A percentile compares a stretch with the other conserved stretches of the same genome.
Conservation (phyloP, 2,888 invertebrate species). For the Cerastis leucographa region DNA sequence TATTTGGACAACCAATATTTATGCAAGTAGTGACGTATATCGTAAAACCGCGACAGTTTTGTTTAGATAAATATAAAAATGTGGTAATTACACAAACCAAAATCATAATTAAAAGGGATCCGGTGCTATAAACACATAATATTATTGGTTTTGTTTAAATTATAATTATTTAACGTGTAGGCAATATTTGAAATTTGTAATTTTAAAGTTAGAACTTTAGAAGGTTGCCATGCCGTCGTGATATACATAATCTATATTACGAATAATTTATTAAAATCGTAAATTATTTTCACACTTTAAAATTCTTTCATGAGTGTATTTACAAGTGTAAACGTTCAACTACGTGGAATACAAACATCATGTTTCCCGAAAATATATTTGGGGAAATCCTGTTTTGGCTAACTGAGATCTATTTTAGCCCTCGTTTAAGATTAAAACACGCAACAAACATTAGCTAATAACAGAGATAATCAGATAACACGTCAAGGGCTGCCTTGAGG, state of each 20-base stretch:
- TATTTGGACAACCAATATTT: constrained; percentile 20
- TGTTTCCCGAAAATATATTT: not conserved
- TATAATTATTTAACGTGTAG: constrained; percentile 21
- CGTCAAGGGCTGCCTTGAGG: constrained; percentile 26
- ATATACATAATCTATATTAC: not conserved
- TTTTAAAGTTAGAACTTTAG: constrained; percentile 36
- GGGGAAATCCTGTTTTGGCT: constrained; percentile 17
- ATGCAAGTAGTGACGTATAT: constrained; percentile 24
- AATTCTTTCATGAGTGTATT: constrained; percentile 30
- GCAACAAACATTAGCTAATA: constrained; percentile 25
- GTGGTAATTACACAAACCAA: constrained; percentile 13
- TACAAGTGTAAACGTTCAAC: constrained; percentile 4
- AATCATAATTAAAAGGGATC: constrained; percentile 17
- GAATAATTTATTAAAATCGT: constrained; percentile 24
- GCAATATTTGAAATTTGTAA: constrained; percentile 38
- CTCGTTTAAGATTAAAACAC: constrained; percentile 7
- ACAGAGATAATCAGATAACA: constrained; percentile 31
- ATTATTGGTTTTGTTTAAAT: constrained; percentile 39
- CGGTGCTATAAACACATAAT: not conserved
- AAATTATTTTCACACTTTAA: constrained; percentile 9
- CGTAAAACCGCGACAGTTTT: constrained; percentile 21
- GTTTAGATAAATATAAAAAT: constrained; percentile 31
- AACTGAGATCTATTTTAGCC: not conserved
- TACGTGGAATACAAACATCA: constrained; percentile 2
- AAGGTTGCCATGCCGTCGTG: constrained; percentile 15